Base-by-base conservation (phyloP, 64 coral and sea anemone species). In the Montipora capricornis region DNA sequence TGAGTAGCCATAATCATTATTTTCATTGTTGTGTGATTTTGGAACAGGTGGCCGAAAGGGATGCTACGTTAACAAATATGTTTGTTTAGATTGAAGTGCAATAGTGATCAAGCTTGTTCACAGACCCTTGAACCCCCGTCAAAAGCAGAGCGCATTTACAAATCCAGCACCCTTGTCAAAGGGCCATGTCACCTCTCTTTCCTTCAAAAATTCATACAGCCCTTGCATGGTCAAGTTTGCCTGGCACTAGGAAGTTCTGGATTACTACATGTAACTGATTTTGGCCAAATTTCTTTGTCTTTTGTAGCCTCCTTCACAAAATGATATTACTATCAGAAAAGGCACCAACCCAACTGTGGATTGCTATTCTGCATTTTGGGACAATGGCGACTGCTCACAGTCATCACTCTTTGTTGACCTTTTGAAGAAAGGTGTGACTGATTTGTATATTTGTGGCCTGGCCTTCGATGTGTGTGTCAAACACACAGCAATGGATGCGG, bases 351-450 rank as follows among this genome's bases (percentile, higher is more conserved):
- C 97, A 47, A 12, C 74, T 50, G 44, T 98, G 51, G 97, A 98
- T 24, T 96, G 88, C 79, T 98, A 98, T 67, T 98, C 97, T 44
- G 91, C 94, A 22, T 98, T 98, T 90, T 94, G 88, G 91, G 90
- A 93, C 73, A 96, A 94, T 76, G 97, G 82, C 0, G 90, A 94
- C 44, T 80, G 64, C 20, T 60, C 26, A 6, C 87, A 89, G 44
- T 94, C 94, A 3, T 84, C 92, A 2, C 45, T 98, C 19, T 98
- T 98, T 75, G 37, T 79, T 53, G 87, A 95, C 8, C 78, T 98
- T 1, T 68, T 94, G 45, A 84, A 88, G 19, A 71, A 29, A 51
- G 94, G 94, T 24, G 89, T 96, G 1, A 96, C 97, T 61, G 89
- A 98, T 64, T 59, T 98, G 7, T 98, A 89, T 71, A 10, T 96